These are phyloP conservation scores for Numenius arquata DNA, from an alignment of 2,113 vertebrate species.

Conservation along the genomic window DNA sequence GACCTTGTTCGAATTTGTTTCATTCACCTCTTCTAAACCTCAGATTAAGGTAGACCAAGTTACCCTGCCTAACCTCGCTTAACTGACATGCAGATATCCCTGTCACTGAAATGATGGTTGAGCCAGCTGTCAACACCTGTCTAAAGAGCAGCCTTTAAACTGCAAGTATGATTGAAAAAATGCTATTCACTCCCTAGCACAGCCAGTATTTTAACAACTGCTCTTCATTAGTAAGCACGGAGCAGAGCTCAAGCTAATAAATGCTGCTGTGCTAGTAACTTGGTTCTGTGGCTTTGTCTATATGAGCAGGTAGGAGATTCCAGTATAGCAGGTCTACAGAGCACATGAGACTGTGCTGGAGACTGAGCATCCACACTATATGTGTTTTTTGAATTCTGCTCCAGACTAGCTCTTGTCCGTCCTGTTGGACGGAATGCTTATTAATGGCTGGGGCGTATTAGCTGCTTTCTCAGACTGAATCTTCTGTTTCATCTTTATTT, in stretches of 20 bases:
- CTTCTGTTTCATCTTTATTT: slow-evolving; percentile 1
- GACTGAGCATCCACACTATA: neutral
- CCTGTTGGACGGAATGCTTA: neutral
- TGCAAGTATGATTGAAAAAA: neutral
- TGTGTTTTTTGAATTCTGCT: neutral
- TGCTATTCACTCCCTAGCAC: neutral
- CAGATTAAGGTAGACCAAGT: neutral
- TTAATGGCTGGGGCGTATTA: neutral
- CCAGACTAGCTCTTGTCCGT: neutral
- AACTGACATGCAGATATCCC: neutral
- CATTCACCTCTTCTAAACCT: neutral
- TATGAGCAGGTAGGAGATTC: neutral
- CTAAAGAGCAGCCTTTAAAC: neutral
- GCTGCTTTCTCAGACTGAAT: neutral
- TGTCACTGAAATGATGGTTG: neutral
- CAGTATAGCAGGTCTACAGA: neutral
- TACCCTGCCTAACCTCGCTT: neutral
- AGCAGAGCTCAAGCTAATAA: neutral
- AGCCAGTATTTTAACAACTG: neutral
- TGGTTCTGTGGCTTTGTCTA: neutral
- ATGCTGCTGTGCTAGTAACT: neutral
- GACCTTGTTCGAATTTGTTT: neutral
- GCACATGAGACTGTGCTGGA: neutral
- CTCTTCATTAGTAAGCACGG: neutral
- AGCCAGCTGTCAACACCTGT: neutral